Conservation (phyloP, 2,113 vertebrate species). For the Panurus biarmicus region DNA sequence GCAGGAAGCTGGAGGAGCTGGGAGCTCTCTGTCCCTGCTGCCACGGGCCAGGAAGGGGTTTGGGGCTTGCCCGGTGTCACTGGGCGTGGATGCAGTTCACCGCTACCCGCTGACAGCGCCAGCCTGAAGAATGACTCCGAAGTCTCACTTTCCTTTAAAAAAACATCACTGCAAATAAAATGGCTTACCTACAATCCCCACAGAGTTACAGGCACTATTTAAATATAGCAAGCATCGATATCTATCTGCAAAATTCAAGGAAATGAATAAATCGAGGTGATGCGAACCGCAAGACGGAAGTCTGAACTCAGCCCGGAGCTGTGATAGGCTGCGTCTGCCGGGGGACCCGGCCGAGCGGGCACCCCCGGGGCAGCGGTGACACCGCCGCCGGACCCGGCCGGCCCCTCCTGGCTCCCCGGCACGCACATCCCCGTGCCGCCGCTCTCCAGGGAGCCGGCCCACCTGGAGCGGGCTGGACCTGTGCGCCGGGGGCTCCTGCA, state of each 20-base stretch:
- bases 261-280: conserved; percentile 56
- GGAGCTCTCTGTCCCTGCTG: not conserved
- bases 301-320: not conserved
- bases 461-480: fast-evolving
- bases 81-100: not conserved
- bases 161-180: not conserved
- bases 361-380: not conserved
- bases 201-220: not conserved
- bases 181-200: conserved; percentile 10
- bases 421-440: fast-evolving
- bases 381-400: not conserved
- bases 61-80: not conserved
- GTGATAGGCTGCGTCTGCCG: not conserved
- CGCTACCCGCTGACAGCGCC: fast-evolving
- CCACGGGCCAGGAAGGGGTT: fast-evolving
- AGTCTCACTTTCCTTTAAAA: conserved; percentile 45
- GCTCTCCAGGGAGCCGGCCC: fast-evolving
- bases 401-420: not conserved
- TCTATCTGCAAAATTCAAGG: conserved; percentile 53
- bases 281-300: conserved; percentile 31
- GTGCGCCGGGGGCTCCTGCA: not conserved
- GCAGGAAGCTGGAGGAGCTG: not conserved
- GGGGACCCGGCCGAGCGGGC: not conserved
- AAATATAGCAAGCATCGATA: conserved; percentile 52
- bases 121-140: not conserved